These are phyloP conservation scores for Aphodius granarius DNA, from an alignment of 2,888 invertebrate genomes.

Conservation along the genomic window DNA sequence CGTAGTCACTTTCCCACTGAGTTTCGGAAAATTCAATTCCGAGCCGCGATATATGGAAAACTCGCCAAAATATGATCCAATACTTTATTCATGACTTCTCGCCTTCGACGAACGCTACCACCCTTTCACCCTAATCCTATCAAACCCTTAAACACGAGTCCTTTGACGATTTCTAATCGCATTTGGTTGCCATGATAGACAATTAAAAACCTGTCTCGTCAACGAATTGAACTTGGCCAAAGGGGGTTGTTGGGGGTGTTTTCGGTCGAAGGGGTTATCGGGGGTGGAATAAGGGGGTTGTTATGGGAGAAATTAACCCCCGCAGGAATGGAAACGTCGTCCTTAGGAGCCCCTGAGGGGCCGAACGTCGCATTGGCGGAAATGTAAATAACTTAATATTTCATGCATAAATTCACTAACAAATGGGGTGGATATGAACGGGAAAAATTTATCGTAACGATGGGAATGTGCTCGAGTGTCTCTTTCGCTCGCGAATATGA, in stretches of 20 bases:
- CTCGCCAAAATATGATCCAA: constrained; percentile 15
- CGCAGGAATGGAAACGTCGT: constrained; percentile 28
- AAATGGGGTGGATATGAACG: constrained; percentile 26
- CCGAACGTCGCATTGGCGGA: constrained; percentile 33
- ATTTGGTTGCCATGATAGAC: constrained; percentile 4
- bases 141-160: not conserved
- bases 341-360: constrained; percentile 11
- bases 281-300: no score
- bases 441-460: constrained; percentile 23
- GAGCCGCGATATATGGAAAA: constrained; percentile 28
- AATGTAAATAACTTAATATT: constrained; percentile 40
- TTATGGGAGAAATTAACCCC: constrained; percentile 23
- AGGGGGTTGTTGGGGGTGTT: constrained; percentile 42
- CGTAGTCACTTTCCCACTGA: constrained; percentile 41
- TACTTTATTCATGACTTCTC: constrained; percentile 20
- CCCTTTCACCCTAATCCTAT: not conserved
- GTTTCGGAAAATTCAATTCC: constrained; percentile 42
- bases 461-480: constrained; percentile 17
- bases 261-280: no score
- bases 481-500: not conserved
- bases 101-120: not conserved
- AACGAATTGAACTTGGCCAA: constrained; percentile 47
- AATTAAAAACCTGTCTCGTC: constrained; percentile 40
- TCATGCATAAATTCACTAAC: constrained; percentile 38
- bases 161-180: not conserved